phyloP scores from a whole-genome alignment of 2,113 vertebrate species.

The Pithys albifrons region DNA sequence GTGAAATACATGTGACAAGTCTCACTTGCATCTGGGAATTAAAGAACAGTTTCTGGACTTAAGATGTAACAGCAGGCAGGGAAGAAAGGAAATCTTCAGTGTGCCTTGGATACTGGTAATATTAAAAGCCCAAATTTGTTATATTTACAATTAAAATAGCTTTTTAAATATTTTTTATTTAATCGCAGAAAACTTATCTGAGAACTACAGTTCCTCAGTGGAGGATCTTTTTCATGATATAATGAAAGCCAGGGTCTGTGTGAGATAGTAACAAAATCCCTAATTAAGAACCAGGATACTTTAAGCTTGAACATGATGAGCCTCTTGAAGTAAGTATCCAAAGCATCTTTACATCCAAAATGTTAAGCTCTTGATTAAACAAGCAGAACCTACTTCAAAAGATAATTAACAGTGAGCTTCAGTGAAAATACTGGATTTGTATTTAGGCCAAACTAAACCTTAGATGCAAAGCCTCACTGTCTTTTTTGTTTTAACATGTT shows the following conservation, averaged over 20 bases:
- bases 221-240: neutral
- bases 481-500: neutral
- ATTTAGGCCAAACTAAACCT: constrained; percentile 22
- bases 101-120: neutral
- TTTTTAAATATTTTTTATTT: neutral
- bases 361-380: constrained; percentile 31
- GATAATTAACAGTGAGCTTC: constrained; percentile 31
- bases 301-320: neutral
- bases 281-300: neutral
- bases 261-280: constrained; percentile 3
- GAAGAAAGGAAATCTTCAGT: constrained; percentile 9
- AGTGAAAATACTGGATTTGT: neutral
- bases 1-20: neutral
- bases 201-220: neutral
- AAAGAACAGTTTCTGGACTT: neutral
- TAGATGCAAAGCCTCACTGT: neutral
- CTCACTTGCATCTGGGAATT: neutral
- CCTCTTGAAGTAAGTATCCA: constrained; percentile 31
- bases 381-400: constrained; percentile 8
- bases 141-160: constrained; percentile 1
- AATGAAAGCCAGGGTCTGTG: neutral
- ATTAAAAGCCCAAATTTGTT: neutral
- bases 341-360: constrained; percentile 23
- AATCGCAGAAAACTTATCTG: neutral
- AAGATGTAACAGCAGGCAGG: neutral